A percentile compares a stretch with the other conserved stretches of the same genome.
Conservation (phyloP, 2,797 vertebrate genomes). For the Chaenodraco wilsoni region DNA sequence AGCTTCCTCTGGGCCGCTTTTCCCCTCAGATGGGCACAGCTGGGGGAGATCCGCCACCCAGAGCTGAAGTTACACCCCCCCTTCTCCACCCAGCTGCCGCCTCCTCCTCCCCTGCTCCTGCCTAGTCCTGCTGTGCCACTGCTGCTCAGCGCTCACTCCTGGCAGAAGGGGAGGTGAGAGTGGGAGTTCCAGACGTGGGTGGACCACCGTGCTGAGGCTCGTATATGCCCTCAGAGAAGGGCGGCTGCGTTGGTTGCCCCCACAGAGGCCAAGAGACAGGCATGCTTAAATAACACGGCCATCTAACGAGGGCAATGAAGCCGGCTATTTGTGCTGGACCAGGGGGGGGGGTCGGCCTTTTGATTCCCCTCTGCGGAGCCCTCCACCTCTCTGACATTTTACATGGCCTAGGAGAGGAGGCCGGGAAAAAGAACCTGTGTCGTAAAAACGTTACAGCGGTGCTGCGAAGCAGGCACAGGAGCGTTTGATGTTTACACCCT, state of each 20-base stretch:
- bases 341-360: constrained; percentile 70
- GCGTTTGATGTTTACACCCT: constrained; percentile 69
- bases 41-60: constrained; percentile 85
- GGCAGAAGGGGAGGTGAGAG: constrained; percentile 47
- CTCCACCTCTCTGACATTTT: constrained; percentile 72
- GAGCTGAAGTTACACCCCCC: constrained; percentile 41
- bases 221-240: constrained; percentile 41
- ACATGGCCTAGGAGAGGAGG: constrained; percentile 64
- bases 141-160: constrained; percentile 15
- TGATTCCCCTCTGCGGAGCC: constrained; percentile 66
- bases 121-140: constrained; percentile 39
- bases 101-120: constrained; percentile 25
- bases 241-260: constrained; percentile 27
- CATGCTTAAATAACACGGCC: constrained; percentile 67
- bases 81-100: constrained; percentile 40
- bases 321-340: constrained; percentile 48
- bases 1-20: constrained; percentile 84
- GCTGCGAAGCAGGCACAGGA: constrained; percentile 47
- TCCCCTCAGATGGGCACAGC: constrained; percentile 87
- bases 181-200: constrained; percentile 53
- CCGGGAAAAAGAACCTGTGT: constrained; percentile 54
- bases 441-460: constrained; percentile 73
- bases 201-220: constrained; percentile 64
- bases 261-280: constrained; percentile 55
- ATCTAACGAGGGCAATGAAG: constrained; percentile 67